Conservation (phyloP, 2,888 invertebrate species). For the Microplitis manilae region DNA sequence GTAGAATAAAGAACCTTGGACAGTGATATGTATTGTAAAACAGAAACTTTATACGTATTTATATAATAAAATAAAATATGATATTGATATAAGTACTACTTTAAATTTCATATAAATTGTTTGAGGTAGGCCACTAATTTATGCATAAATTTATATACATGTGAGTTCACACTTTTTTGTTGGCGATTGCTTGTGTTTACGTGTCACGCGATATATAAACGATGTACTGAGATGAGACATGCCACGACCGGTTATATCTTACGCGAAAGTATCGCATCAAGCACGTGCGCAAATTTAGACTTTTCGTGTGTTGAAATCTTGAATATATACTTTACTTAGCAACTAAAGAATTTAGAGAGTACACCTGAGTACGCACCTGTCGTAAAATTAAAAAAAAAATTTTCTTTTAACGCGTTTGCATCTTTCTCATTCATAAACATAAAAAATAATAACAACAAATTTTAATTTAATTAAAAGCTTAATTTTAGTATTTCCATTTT, state of each 20-base stretch:
- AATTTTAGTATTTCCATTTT: too few relatives aligned
- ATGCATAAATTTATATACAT: not conserved
- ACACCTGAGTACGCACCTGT: not conserved
- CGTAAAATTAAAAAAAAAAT: not conserved
- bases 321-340: not conserved
- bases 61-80: not conserved
- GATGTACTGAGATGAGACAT: conserved; percentile 22
- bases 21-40: too few relatives aligned
- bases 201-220: conserved; percentile 36
- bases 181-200: not conserved
- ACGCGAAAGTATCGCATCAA: conserved; percentile 7
- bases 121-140: not conserved
- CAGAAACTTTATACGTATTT: too few relatives aligned
- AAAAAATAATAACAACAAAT: not conserved
- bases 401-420: not conserved
- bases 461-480: not conserved
- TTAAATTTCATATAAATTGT: conserved; percentile 31
- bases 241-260: conserved; percentile 31
- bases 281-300: conserved; percentile 34
- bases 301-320: not conserved
- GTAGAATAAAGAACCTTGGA: too few relatives aligned
- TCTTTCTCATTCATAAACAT: not conserved
- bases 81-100: conserved; percentile 6
- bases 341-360: not conserved
- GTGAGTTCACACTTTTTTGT: conserved; percentile 25